Percentiles rank a stretch among this genome's conserved stretches.
phyloP scores from a whole-genome alignment of 2,113 vertebrate species.

The Alosa alosa region DNA sequence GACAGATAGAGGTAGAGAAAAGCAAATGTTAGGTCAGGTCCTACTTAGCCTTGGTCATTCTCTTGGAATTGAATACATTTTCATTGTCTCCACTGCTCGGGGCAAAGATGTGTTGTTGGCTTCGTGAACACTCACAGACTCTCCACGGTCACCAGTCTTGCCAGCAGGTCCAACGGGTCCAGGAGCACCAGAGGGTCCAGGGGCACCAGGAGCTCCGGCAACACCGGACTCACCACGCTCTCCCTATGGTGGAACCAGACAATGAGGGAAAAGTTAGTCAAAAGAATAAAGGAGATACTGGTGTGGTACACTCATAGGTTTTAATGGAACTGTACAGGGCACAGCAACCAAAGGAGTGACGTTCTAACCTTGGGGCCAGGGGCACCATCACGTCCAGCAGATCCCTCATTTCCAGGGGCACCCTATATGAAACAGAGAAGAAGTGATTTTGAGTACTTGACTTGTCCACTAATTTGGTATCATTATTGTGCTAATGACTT shows the following conservation, averaged over 20 bases:
- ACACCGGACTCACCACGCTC: slow-evolving; percentile 89
- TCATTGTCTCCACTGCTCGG: neutral
- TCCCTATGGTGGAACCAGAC: slow-evolving; percentile 71
- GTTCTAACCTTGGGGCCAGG: slow-evolving; percentile 85
- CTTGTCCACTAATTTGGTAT: neutral
- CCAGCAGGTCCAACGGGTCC: slow-evolving; percentile 93
- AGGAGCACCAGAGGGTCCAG: slow-evolving; percentile 90
- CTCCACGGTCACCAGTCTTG: slow-evolving; percentile 93
- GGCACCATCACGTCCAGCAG: slow-evolving; percentile 88
- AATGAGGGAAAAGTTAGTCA: neutral
- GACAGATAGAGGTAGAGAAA: slow-evolving; percentile 36
- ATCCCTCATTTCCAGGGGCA: slow-evolving; percentile 87
- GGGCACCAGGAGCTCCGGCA: slow-evolving; percentile 86
- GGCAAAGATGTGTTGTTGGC: neutral
- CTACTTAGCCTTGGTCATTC: neutral
- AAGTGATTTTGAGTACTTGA: neutral
- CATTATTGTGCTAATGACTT: neutral
- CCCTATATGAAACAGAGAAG: slow-evolving; percentile 70
- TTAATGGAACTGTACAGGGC: neutral
- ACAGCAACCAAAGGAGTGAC: neutral
- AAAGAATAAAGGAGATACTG: neutral
- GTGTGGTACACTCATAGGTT: neutral
- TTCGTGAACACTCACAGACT: slow-evolving; percentile 80
- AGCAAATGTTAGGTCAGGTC: neutral
- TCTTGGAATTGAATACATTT: neutral